These are phyloP conservation scores for Hystrix brachyura DNA, from an alignment of 2,113 vertebrate species.

Conservation along the genomic window DNA sequence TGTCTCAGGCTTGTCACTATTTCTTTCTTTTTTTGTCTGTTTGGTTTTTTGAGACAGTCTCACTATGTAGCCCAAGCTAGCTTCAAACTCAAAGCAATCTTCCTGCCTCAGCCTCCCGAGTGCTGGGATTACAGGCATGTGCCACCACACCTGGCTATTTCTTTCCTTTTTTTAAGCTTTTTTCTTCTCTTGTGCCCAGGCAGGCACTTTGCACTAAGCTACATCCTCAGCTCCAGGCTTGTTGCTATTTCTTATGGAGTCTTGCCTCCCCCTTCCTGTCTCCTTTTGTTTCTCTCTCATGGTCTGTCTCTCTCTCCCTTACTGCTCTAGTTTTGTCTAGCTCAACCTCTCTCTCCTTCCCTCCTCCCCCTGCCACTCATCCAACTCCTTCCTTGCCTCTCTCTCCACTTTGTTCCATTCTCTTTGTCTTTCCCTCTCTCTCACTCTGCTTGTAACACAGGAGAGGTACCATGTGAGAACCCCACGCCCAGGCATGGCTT, in stretches of 20 bases:
- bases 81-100: too few relatives aligned
- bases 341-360: conserved; percentile 73
- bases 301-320: conserved; percentile 76
- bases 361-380: neutral
- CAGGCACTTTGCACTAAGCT: neutral
- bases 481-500: neutral
- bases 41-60: too few relatives aligned
- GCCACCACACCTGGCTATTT: too few relatives aligned
- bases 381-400: neutral
- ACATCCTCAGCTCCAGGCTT: neutral
- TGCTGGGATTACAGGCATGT: too few relatives aligned
- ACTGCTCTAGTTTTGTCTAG: neutral
- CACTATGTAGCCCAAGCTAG: too few relatives aligned
- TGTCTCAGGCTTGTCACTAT: neutral
- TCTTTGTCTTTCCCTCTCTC: neutral
- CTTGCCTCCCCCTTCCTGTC: neutral
- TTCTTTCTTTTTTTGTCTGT: too few relatives aligned
- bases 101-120: too few relatives aligned
- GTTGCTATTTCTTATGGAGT: neutral
- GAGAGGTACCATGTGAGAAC: neutral
- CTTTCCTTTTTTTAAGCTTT: neutral
- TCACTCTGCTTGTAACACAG: neutral
- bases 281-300: neutral
- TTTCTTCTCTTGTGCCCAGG: neutral
- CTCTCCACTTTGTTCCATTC: neutral